Evolutionary conservation across 2,113 vertebrate genomes (phyloP), one percentile per base, ranked within the genome.

Genomic region (Pholis gunnellus): DNA sequence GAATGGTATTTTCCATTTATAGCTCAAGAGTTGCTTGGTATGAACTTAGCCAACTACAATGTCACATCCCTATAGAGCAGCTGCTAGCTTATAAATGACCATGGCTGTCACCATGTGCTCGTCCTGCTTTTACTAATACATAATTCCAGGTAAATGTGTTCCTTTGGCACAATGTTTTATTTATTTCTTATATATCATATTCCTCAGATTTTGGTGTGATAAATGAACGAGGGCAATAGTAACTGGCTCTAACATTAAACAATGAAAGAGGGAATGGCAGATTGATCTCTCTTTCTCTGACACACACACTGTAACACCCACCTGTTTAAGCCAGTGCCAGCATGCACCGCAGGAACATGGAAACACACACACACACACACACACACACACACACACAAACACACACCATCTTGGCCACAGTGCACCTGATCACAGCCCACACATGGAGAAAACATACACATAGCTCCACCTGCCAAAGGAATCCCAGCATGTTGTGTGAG

Each of bases 401-500:
- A 64, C 81, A 81, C 77, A 76, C 38, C 27, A 29, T 72, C 59
- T 87, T 90, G 79, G 87, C 84, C 66, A n/a, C 34, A 15, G 73
- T 75, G 72, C 61, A 90, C 75, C 88, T 89, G 87, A 87, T 89
- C 84, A 78, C 76, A 90, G 76, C 85, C 83, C 91, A 93, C 89
- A 81, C 89, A 84, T 54, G 81, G 80, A 82, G 76, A 88, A 87
- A 89, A 91, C 83, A 89, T 86, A 87, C 84, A 87, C 86, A 84
- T 27, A 59, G 72, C 56, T 70, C 50, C 44, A 66, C 78, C 79
- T 78, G 83, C 87, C 88, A 87, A 79, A 83, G 65, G 31, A 89
- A 87, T 81, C 78, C 1, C 83, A 87, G 84, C 59, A 14, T 74
- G 88, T 70, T 65, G 76, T 36, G 72, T 78, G 76, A 86, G 79